Evolutionary conservation across 1,140 invertebrate species (phyloP), one percentile per base, ranked within the genome.

Genomic region (Drosophila ficusphila): DNA sequence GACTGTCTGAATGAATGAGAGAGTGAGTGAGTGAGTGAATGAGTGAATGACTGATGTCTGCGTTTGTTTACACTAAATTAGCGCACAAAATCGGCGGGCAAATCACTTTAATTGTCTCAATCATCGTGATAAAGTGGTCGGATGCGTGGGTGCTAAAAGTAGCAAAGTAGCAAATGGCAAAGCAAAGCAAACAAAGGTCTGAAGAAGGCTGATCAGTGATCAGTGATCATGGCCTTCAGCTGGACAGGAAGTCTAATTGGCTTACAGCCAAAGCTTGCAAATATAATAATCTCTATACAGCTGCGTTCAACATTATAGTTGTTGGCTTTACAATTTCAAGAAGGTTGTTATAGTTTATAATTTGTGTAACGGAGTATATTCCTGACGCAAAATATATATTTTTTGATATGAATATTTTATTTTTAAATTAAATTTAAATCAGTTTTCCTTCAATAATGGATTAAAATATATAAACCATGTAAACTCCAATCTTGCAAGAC

Each of bases 51-150:
- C 25, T 74, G 69, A 33, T 39, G 19, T 16, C 39, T 41, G 19
- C 52, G 57, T 68, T 58, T 75, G 53, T 85, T 83, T 61, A 76
- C 82, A 78, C 60, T 49, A 72, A 88, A 88, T 88, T 88, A 88
- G 47, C 73, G 82, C 82, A 81, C 31, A 86, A 85, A 85, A 79
- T 64, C 33, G 65, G 29, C 33, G 44, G 23, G 41, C 36, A 70
- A 72, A 70, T 83, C 76, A 88, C 70, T 69, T 88, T 78, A 88
- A 88, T 89, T 88, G 78, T 57, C 62, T 31, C 62, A 67, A 67
- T 67, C 62, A 67, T 52, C 47, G 23, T 54, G 42, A 64, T 68
- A 53, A 56, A 67, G 29, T 53, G 29, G 8, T 31, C 27, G 39
- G 27, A 23, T 52, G 60, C 36, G 51, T 67, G 62, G 62, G 62